Base-by-base conservation (phyloP, 2,797 vertebrate species). In the Tiaroga cobitis region DNA sequence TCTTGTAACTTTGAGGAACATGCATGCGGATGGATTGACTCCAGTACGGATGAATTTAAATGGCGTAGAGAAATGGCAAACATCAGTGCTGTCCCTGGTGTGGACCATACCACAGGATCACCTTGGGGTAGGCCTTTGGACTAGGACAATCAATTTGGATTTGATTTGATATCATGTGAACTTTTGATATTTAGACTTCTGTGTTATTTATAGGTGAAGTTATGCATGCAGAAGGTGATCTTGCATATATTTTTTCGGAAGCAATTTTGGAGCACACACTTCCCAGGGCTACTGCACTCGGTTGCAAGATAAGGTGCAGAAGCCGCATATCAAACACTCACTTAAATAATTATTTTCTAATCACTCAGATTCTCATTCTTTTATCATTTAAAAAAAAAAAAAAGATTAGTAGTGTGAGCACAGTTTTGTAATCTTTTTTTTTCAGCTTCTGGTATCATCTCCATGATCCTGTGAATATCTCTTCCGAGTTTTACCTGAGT, bases 371-470 rank as follows among this genome's bases (percentile, higher is more conserved):
- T 76, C 13, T 56, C 32, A 76, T 56, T 56, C 1, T 73, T 46
- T 46, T 9, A 46, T 46, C 41, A 4, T 56, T 59, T n/a, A n/a
- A n/a, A n/a, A n/a, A n/a, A n/a, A n/a, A n/a, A n/a, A n/a, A n/a
- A n/a, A n/a, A n/a, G 37, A 10, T 56, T 59, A 32, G n/a, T 26
- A 61, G 34, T 24, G 24, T 41, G 32, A 65, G 34, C 19, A 72
- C 59, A 81, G 46, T 75, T 9, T 67, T 68, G 56, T n/a, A 21
- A 37, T 32, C 18, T 7, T 51, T 43, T 51, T 79, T 2, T 92
- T 93, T 84, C 89, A 96, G 95, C 29, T 96, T 95, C 89, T 96
- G 94, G 94, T 96, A 94, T 88, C 83, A 95, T 84, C 90, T 95
- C 82, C 37, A 90, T 84, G 21, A 87, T 29, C 3, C 29, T 0